Percentiles rank a stretch among this genome's conserved stretches.
Conservation (phyloP, 2,113 vertebrate genomes). For the Myotis lucifugus region DNA sequence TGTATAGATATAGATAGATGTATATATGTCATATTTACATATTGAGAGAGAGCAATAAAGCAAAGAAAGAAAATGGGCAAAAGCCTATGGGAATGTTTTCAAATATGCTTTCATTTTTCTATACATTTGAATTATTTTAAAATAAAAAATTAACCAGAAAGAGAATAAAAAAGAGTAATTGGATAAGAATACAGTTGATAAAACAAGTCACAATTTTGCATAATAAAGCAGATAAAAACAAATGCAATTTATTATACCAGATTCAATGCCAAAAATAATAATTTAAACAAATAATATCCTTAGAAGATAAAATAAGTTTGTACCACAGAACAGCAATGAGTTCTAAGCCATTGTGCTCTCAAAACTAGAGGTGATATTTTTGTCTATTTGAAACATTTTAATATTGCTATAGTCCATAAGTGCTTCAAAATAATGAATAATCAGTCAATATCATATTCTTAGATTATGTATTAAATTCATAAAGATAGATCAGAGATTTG, state of each 20-base stretch:
- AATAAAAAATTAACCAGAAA: not conserved
- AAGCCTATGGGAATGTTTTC: not conserved
- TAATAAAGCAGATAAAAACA: not conserved
- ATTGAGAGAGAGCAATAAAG: not conserved
- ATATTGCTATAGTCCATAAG: conserved; percentile 45
- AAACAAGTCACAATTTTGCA: not conserved
- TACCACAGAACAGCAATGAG: not conserved
- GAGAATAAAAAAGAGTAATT: not conserved
- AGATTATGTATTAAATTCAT: conserved; percentile 80
- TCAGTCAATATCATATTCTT: conserved; percentile 72
- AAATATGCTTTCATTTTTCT: not conserved
- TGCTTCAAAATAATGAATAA: conserved; percentile 74
- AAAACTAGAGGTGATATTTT: not conserved
- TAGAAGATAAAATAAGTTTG: not conserved
- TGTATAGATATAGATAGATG: not conserved
- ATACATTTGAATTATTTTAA: not conserved
- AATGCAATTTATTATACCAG: not conserved
- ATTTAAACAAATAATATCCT: not conserved
- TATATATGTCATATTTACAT: not conserved
- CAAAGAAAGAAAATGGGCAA: not conserved
- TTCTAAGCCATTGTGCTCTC: not conserved
- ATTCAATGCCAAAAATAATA: not conserved
- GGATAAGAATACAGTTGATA: not conserved
- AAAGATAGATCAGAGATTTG: conserved; percentile 75
- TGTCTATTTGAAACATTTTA: conserved; percentile 71